Percentiles rank a stretch among this genome's conserved stretches.
Conservation (phyloP, 2,797 vertebrate species). For the Microhierax caerulescens region DNA sequence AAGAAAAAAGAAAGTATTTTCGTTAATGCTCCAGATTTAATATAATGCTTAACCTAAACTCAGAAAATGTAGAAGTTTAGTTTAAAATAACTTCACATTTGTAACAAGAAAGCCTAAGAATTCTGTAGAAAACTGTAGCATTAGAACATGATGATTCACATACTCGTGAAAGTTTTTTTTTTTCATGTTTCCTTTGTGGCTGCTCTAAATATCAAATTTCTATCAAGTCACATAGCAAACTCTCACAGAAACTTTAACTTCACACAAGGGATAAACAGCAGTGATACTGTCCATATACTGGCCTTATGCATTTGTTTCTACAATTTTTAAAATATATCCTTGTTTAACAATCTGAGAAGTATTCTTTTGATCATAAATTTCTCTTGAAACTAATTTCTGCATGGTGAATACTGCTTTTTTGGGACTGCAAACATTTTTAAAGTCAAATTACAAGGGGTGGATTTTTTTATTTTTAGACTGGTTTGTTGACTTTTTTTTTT, state of each 20-base stretch:
- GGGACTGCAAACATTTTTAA: conserved; percentile 18
- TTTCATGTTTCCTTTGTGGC: conserved; percentile 22
- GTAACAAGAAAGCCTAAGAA: not conserved
- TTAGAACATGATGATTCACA: not conserved
- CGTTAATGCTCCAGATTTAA: not conserved
- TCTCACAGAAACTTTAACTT: not conserved
- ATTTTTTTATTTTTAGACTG: not conserved
- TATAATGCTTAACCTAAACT: not conserved
- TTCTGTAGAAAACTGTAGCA: not conserved
- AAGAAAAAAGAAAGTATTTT: not conserved
- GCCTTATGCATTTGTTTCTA: not conserved
- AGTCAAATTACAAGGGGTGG: not conserved
- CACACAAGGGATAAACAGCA: not conserved
- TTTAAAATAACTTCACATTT: not conserved
- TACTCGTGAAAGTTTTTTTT: not conserved
- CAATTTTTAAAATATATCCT: not conserved
- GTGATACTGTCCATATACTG: not conserved
- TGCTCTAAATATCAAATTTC: conserved; percentile 11
- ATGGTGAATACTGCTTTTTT: not conserved
- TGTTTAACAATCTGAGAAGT: conserved; percentile 9
- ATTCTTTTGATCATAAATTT: conserved; percentile 33
- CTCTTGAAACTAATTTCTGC: not conserved
- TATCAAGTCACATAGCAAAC: not conserved
- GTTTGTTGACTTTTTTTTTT: not conserved
- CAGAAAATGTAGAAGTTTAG: not conserved